Percentiles rank a stretch among this genome's conserved stretches.
phyloP scores from a whole-genome alignment of 2,113 vertebrate species.

The Lepus timidus region DNA sequence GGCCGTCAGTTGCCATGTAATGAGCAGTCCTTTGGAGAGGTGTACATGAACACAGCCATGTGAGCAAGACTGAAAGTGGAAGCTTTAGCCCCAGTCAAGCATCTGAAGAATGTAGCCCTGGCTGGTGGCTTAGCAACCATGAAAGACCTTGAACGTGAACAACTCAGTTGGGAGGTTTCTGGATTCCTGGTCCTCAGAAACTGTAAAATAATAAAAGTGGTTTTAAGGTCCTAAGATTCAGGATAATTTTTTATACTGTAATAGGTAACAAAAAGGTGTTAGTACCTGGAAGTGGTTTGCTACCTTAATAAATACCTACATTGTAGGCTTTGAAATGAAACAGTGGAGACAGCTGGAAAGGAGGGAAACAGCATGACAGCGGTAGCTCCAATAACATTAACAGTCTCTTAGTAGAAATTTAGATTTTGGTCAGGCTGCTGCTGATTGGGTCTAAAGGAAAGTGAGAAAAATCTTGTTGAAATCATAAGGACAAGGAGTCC shows the following conservation, averaged over 20 bases:
- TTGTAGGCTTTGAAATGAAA: background rate
- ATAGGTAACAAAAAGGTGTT: background rate
- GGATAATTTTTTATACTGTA: background rate
- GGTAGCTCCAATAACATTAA: background rate
- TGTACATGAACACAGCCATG: background rate
- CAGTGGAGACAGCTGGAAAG: background rate
- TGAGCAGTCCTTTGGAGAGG: background rate
- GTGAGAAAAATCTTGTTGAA: background rate
- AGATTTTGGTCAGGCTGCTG: background rate
- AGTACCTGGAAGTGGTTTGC: background rate
- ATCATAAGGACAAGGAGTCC: background rate
- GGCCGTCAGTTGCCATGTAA: background rate
- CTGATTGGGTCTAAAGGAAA: conserved; percentile 42
- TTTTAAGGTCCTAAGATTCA: background rate
- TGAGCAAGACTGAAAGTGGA: background rate
- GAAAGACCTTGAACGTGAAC: background rate
- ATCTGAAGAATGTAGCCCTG: background rate
- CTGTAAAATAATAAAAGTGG: background rate
- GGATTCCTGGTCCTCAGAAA: background rate
- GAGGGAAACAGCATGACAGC: background rate
- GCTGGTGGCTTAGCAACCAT: background rate
- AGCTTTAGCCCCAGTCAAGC: background rate
- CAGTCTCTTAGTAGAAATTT: background rate
- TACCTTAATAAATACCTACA: background rate
- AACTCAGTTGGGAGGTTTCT: background rate